phyloP scores from a whole-genome alignment of 2,797 vertebrate species.

The Cynopterus sphinx region DNA sequence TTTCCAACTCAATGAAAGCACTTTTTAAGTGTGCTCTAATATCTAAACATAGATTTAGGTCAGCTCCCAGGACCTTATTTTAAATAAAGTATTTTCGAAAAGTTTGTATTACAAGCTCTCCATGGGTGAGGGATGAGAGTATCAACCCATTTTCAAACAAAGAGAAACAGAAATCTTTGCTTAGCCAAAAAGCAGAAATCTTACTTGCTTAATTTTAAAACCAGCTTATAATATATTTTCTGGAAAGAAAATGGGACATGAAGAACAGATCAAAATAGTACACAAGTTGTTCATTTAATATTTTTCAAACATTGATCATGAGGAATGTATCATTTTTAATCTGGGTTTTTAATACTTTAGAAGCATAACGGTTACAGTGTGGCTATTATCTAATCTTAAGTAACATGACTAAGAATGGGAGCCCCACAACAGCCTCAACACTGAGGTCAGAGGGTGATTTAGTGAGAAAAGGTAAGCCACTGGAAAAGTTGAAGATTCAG shows the following conservation, averaged over 20 bases:
- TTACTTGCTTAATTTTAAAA: conserved; percentile 42
- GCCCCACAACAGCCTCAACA: not conserved
- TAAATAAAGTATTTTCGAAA: not conserved
- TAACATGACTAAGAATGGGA: not conserved
- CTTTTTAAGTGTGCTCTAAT: not conserved
- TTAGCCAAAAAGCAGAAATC: conserved; percentile 3
- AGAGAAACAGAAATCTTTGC: not conserved
- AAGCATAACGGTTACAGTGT: not conserved
- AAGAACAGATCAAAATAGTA: not conserved
- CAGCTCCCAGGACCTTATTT: not conserved
- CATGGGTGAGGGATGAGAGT: not conserved
- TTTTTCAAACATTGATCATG: not conserved
- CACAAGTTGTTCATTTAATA: not conserved
- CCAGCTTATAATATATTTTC: conserved; percentile 8
- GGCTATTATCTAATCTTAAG: not conserved
- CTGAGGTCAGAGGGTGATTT: not conserved
- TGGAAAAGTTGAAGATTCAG: not conserved
- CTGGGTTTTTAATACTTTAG: not conserved
- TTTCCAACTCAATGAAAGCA: not conserved
- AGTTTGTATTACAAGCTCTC: not conserved
- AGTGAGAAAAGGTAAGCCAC: not conserved
- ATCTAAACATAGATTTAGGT: not conserved
- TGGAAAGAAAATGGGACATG: not conserved
- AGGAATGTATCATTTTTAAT: not conserved
- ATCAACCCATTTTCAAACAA: not conserved